phyloP scores from a whole-genome alignment of 2,113 vertebrate species.

The Ceyx melanurus region DNA sequence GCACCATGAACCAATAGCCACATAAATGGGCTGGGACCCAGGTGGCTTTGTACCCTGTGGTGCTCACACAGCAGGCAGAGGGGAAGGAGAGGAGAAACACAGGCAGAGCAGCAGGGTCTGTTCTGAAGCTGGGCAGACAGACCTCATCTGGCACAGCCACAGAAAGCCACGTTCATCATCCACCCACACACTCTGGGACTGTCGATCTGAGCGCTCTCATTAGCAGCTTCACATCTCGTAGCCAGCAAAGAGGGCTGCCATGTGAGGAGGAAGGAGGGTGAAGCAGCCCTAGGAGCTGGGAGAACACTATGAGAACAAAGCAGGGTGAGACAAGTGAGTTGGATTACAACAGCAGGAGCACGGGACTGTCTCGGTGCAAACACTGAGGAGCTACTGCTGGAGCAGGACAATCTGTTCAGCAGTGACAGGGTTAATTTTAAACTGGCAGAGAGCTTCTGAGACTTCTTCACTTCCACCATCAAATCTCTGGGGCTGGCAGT shows the following conservation, averaged over 20 bases:
- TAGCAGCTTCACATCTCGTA: background rate
- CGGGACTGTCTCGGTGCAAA: background rate
- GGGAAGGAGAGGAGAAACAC: background rate
- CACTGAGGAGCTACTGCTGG: background rate
- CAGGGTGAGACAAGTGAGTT: background rate
- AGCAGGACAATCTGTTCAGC: background rate
- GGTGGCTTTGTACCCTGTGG: background rate
- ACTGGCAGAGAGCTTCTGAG: background rate
- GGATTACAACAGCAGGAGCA: background rate
- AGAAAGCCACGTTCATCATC: background rate
- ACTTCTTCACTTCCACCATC: background rate
- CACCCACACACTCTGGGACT: background rate
- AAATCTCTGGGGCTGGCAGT: background rate
- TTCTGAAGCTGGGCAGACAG: background rate
- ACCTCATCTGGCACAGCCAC: background rate
- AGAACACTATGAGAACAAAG: background rate
- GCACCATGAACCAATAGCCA: background rate
- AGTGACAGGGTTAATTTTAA: conserved; percentile 22
- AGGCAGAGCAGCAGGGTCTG: background rate
- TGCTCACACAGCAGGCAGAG: background rate
- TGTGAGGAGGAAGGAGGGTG: background rate
- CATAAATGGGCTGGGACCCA: accelerated
- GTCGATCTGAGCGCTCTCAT: accelerated
- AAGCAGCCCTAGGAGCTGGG: background rate
- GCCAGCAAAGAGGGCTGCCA: background rate